These are phyloP conservation scores for Orthonyx spaldingii DNA, from an alignment of 2,113 vertebrate genomes.

Conservation along the genomic window DNA sequence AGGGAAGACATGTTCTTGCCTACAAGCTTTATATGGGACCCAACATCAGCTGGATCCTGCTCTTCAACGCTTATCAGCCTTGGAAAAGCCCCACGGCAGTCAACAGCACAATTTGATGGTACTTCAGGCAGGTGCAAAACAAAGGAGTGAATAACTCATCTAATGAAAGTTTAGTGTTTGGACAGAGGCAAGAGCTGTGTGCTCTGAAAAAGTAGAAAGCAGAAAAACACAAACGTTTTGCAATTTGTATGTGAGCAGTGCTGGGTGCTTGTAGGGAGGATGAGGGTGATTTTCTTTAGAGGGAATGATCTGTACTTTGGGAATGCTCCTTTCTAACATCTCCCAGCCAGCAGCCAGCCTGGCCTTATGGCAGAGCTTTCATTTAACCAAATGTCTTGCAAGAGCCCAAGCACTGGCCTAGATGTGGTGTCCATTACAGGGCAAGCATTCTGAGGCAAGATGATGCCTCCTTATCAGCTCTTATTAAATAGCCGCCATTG, in stretches of 20 bases:
- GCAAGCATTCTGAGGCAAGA: not conserved
- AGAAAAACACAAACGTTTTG: not conserved
- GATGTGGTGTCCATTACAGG: not conserved
- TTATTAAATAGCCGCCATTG: not conserved
- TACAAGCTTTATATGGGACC: not conserved
- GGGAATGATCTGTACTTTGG: not conserved
- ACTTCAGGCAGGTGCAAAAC: not conserved
- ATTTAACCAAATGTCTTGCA: not conserved
- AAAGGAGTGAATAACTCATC: not conserved
- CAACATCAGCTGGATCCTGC: not conserved
- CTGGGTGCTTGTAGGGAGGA: not conserved
- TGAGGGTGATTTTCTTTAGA: not conserved
- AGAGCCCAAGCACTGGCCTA: not conserved
- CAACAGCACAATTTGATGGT: not conserved
- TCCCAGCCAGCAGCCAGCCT: not conserved
- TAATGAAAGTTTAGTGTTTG: not conserved
- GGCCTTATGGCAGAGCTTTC: not conserved
- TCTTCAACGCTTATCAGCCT: not conserved
- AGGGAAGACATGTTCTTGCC: not conserved
- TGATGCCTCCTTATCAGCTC: not conserved
- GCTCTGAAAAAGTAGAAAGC: not conserved
- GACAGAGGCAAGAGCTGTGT: not conserved
- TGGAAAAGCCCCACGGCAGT: not conserved
- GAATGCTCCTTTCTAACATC: not conserved
- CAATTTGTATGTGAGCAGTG: not conserved